Conservation (phyloP, 2,113 vertebrate species). For the Bambusicola thoracicus region DNA sequence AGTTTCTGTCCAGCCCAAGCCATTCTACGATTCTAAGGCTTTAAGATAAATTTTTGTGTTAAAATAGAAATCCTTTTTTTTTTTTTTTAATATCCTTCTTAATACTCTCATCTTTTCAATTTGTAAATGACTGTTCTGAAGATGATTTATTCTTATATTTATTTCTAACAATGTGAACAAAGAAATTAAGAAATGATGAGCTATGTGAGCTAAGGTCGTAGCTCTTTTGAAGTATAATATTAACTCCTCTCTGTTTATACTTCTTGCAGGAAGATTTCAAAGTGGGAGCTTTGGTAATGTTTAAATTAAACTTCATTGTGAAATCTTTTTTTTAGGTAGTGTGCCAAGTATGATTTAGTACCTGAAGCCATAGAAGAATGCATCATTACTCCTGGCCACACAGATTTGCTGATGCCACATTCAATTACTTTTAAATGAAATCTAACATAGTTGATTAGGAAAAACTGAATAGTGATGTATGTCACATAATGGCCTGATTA, state of each 20-base stretch:
- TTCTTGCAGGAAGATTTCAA: not conserved
- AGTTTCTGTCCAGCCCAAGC: not conserved
- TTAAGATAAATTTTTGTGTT: not conserved
- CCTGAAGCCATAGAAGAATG: not conserved
- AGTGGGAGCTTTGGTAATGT: not conserved
- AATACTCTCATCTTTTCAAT: not conserved
- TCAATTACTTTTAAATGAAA: not conserved
- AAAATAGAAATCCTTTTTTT: not conserved
- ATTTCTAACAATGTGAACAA: not conserved
- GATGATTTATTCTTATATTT: not conserved
- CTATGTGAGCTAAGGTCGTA: not conserved
- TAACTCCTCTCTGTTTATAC: not conserved
- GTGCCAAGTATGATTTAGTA: fast-evolving
- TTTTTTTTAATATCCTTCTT: not conserved
- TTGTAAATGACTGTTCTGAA: not conserved
- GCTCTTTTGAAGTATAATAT: not conserved
- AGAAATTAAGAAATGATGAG: not conserved
- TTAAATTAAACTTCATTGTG: not conserved
- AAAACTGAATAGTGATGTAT: not conserved
- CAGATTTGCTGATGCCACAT: not conserved
- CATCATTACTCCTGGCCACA: not conserved
- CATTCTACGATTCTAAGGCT: not conserved
- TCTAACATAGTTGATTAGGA: not conserved
- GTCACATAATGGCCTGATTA: not conserved
- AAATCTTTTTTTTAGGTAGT: not conserved